Conservation (phyloP, 2,888 invertebrate genomes). For the Neoitamus cyanurus region DNA sequence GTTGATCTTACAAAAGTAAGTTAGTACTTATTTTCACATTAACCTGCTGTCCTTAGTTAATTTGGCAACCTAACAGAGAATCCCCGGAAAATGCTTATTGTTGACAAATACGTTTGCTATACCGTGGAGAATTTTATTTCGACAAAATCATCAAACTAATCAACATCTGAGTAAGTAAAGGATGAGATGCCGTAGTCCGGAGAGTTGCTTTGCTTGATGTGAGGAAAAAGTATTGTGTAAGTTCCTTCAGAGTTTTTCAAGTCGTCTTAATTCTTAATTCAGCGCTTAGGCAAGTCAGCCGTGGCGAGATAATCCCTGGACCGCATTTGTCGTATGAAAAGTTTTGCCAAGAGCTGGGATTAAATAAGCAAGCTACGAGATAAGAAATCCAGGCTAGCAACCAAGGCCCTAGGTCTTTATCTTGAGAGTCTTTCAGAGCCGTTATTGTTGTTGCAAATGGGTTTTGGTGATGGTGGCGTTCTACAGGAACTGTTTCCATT, state of each 20-base stretch:
- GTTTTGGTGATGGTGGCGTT: not conserved
- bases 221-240: not conserved
- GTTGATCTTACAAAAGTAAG: too few species aligned
- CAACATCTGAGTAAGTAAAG: not conserved
- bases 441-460: slow-evolving; percentile 21
- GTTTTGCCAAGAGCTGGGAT: not conserved
- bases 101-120: not conserved
- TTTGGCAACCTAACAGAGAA: too few species aligned
- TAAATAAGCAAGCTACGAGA: not conserved
- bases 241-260: not conserved
- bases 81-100: not conserved
- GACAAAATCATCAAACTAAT: not conserved
- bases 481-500: not conserved
- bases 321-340: not conserved
- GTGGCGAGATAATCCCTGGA: not conserved
- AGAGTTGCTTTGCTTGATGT: not conserved
- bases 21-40: too few species aligned
- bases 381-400: slow-evolving; percentile 14
- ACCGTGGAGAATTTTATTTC: not conserved
- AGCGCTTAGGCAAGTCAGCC: not conserved
- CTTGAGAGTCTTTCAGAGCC: not conserved
- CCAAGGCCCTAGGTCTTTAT: not conserved
- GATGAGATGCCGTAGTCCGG: not conserved
- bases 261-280: not conserved
- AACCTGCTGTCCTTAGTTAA: too few species aligned